These are phyloP conservation scores for Sylvia atricapilla DNA, from an alignment of 2,113 vertebrate species.

Conservation along the genomic window DNA sequence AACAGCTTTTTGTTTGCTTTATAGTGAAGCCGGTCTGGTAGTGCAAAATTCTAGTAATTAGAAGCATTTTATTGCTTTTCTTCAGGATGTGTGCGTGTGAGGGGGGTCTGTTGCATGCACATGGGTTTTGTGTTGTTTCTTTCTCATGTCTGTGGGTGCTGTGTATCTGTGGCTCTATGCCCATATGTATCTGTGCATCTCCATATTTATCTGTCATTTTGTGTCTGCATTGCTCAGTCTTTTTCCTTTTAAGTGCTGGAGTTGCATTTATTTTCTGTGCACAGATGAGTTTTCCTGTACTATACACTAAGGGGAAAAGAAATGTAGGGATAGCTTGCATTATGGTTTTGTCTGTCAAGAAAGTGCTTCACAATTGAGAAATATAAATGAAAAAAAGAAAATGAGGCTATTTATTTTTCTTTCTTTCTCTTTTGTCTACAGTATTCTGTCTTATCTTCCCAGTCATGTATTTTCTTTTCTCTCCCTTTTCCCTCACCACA, in stretches of 20 bases:
- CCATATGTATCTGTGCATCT: not conserved
- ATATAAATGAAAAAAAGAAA: not conserved
- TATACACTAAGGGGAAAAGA: not conserved
- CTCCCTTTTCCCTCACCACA: not conserved
- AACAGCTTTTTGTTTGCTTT: not conserved
- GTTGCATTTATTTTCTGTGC: not conserved
- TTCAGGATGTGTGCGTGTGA: not conserved
- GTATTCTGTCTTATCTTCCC: not conserved
- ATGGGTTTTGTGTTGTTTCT: not conserved
- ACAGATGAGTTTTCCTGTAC: not conserved
- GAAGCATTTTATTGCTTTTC: not conserved
- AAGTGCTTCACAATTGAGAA: not conserved
- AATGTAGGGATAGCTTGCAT: not conserved
- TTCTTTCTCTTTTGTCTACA: not conserved
- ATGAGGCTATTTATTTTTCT: not conserved
- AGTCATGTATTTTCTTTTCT: not conserved
- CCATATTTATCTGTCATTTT: slow-evolving; percentile 33
- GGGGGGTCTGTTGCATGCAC: not conserved
- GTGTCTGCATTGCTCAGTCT: slow-evolving; percentile 2
- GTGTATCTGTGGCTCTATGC: not conserved
- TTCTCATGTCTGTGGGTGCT: not conserved
- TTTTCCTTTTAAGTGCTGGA: not conserved
- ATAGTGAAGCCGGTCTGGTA: not conserved
- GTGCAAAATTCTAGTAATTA: not conserved
- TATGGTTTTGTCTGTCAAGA: not conserved